phyloP scores from a whole-genome alignment of 2,113 vertebrate genomes.

The Vimba vimba region DNA sequence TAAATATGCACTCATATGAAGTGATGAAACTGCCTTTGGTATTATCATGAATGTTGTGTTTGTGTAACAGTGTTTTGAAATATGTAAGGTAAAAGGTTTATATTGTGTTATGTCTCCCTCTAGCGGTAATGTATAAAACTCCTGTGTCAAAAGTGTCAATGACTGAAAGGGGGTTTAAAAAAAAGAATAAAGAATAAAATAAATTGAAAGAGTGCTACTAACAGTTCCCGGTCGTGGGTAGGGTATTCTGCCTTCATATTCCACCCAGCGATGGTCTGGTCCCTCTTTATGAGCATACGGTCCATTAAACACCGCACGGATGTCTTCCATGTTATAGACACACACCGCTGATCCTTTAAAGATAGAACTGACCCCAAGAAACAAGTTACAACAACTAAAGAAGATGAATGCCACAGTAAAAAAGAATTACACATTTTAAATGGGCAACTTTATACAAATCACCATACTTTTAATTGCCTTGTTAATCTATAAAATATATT shows the following conservation, averaged over 20 bases:
- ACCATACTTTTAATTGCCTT: neutral
- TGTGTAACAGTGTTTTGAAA: neutral
- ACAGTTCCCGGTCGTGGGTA: conserved; percentile 95
- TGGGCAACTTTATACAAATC: neutral
- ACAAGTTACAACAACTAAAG: neutral
- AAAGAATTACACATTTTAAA: neutral
- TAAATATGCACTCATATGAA: neutral
- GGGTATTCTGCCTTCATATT: conserved; percentile 91
- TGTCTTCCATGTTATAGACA: conserved; percentile 94
- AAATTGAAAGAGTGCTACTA: conserved; percentile 57
- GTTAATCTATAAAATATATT: neutral
- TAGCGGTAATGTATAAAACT: conserved; percentile 57
- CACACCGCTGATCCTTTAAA: conserved; percentile 98
- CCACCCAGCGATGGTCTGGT: conserved; percentile 91
- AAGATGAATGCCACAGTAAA: neutral
- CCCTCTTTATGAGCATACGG: conserved; percentile 97
- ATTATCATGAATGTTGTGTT: neutral
- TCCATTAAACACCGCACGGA: conserved; percentile 92
- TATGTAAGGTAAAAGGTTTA: neutral
- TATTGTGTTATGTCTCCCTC: conserved; percentile 64
- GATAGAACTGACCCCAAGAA: conserved; percentile 82
- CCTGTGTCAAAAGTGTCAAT: neutral
- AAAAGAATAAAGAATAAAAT: neutral
- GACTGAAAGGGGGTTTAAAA: neutral
- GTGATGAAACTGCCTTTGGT: neutral